Evolutionary conservation across 1,140 invertebrate species (phyloP).

Genomic region (Nautilus pompilius): DNA sequence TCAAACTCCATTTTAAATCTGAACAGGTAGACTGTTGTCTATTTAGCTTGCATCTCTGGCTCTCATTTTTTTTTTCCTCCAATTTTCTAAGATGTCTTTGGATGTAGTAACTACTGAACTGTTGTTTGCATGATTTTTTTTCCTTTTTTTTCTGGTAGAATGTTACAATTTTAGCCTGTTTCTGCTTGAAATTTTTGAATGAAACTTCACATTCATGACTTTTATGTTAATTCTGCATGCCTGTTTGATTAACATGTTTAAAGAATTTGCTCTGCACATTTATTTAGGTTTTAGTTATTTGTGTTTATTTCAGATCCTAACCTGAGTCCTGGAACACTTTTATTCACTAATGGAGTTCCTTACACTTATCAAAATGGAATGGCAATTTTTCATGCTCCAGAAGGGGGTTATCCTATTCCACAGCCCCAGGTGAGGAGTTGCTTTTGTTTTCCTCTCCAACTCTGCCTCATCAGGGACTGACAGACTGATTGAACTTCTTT

Average conservation of each 20-base stretch:
- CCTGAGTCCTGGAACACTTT: conserved; percentile 60
- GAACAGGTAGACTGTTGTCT: conserved; percentile 1
- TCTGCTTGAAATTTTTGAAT: too few species aligned
- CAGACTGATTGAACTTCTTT: too few species aligned
- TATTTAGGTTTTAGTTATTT: not conserved
- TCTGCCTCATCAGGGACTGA: too few species aligned
- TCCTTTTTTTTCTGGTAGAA: too few species aligned
- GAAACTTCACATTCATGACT: too few species aligned
- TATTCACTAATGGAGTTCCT: conserved; percentile 62
- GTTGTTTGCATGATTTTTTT: too few species aligned
- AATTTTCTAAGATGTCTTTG: too few species aligned
- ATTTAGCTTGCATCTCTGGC: conserved; percentile 7
- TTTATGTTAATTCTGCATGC: not conserved
- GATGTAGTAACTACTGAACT: too few species aligned
- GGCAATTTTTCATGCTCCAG: conserved; percentile 58
- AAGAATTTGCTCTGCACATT: not conserved
- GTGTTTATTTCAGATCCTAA: conserved; percentile 33
- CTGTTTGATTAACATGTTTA: not conserved
- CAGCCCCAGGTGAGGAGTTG: conserved; percentile 36
- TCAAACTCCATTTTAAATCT: not conserved
- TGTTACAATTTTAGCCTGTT: too few species aligned
- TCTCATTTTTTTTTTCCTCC: too few species aligned
- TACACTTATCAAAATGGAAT: conserved; percentile 63
- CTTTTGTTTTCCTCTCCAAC: not conserved
- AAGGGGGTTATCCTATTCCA: conserved; percentile 35